Conservation (phyloP, 2,113 vertebrate species). For the Pachycephala philippinensis region DNA sequence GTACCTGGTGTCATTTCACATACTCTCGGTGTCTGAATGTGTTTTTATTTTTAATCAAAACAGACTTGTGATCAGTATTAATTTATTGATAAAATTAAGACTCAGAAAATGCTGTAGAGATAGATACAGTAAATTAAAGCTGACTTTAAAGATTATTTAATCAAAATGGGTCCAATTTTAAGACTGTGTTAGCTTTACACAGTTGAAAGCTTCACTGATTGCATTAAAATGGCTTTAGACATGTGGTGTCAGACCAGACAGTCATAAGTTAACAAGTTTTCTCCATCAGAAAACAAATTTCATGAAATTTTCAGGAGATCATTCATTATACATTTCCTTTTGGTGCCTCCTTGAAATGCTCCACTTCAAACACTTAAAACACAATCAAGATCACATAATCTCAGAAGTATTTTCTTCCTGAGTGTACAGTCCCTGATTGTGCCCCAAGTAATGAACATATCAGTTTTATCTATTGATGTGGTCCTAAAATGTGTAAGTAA, state of each 20-base stretch:
- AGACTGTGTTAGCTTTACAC: background rate
- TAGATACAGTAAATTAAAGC: background rate
- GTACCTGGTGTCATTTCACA: background rate
- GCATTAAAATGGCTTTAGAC: background rate
- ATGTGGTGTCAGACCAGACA: background rate
- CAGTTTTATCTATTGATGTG: background rate
- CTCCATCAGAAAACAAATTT: constrained; percentile 1
- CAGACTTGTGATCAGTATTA: background rate
- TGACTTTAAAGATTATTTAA: background rate
- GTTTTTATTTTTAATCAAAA: background rate
- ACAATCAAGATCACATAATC: background rate
- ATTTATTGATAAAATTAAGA: background rate
- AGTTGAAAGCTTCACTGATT: background rate
- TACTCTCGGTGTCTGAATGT: background rate
- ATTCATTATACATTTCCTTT: constrained; percentile 32
- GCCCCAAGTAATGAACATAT: background rate
- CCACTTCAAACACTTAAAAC: background rate
- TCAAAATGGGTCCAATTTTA: background rate
- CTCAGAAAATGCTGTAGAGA: background rate
- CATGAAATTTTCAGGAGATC: constrained; percentile 24
- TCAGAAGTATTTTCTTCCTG: background rate
- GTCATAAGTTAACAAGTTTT: background rate
- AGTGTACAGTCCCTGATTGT: background rate
- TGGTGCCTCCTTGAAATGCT: background rate
- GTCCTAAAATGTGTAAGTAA: background rate